Conservation (phyloP, 2,113 vertebrate species). For the Ovis aries region ARS-UI_Ramb_v3.0 NC_056054.1:192615001-192615500, state of each 20-base stretch:
- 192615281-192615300: background rate
- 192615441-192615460: background rate
- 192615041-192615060: background rate
- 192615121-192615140: background rate
- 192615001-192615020: background rate
- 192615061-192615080: slow-evolving; percentile 5
- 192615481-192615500: background rate
- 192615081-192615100: background rate
- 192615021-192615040: background rate
- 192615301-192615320: background rate
- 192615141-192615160: background rate
- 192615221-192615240: background rate
- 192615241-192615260: background rate
- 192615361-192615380: background rate
- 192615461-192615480: background rate
- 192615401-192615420: background rate
- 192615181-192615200: background rate
- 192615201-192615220: background rate
- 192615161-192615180: background rate
- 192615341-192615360: background rate
- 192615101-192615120: background rate
- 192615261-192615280: background rate
- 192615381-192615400: background rate
- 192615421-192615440: background rate
- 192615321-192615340: background rate